These are phyloP conservation scores for Brachypteracias leptosomus DNA, from an alignment of 2,113 vertebrate species.

Conservation along the genomic window DNA sequence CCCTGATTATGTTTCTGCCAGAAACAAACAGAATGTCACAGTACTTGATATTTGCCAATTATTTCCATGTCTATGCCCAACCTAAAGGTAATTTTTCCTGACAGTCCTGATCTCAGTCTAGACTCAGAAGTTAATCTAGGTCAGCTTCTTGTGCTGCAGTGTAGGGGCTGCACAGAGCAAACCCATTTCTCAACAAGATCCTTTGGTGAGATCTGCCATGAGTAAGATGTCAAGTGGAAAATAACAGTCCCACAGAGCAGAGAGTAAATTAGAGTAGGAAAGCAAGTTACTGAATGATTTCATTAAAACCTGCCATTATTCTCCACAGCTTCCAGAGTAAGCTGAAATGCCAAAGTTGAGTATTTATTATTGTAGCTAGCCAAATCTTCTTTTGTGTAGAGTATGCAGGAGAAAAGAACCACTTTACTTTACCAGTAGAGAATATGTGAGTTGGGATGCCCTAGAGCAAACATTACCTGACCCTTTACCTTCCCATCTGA, in stretches of 20 bases:
- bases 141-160: background rate
- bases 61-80: slow-evolving; percentile 11
- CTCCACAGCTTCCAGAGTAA: background rate
- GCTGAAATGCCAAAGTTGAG: background rate
- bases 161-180: background rate
- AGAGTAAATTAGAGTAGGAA: background rate
- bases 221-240: background rate
- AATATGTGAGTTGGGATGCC: background rate
- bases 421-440: background rate
- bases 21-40: background rate
- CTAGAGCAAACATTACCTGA: background rate
- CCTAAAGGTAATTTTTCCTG: slow-evolving; percentile 26
- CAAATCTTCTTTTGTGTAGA: background rate
- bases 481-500: background rate
- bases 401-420: background rate
- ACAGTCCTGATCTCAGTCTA: slow-evolving; percentile 17
- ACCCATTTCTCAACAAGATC: background rate
- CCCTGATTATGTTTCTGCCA: background rate
- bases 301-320: background rate
- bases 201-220: background rate
- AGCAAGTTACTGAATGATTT: background rate
- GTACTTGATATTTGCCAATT: background rate
- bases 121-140: background rate
- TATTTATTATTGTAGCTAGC: background rate
- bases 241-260: background rate